Conservation (phyloP, 2,888 invertebrate species). For the Cactoblastis cactorum region DNA sequence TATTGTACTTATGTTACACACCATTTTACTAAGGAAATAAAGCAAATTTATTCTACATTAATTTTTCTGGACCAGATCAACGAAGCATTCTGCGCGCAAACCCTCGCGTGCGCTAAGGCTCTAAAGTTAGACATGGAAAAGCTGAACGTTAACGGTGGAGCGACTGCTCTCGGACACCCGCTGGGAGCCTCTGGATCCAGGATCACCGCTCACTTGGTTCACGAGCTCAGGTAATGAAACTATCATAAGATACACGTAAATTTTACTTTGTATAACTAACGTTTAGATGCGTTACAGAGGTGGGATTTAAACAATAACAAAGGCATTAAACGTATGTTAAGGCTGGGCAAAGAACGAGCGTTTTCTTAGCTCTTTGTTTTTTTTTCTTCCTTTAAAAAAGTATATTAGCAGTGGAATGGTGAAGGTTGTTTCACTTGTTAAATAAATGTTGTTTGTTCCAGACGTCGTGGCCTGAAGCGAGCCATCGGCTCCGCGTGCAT, state of each 20-base stretch:
- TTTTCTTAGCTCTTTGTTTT: too few relatives aligned
- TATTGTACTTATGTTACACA: too few relatives aligned
- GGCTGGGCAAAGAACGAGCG: too few relatives aligned
- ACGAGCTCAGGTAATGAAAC: conserved; percentile 87
- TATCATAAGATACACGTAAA: too few relatives aligned
- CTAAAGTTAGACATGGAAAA: conserved; percentile 91
- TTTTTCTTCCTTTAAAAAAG: too few relatives aligned
- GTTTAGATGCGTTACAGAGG: too few relatives aligned
- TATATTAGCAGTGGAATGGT: too few relatives aligned
- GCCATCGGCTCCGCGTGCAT: conserved; percentile 98
- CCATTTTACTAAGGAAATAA: too few relatives aligned
- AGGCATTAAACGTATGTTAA: too few relatives aligned
- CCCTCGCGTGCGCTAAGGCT: conserved; percentile 93
- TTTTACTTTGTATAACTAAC: too few relatives aligned
- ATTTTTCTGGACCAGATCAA: conserved; percentile 97
- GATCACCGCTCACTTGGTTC: conserved; percentile 93
- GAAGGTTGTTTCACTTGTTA: too few relatives aligned
- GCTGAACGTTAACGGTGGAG: conserved; percentile 97
- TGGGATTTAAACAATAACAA: too few relatives aligned
- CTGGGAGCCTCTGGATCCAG: conserved; percentile 96
- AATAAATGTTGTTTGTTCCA: conserved; percentile 40
- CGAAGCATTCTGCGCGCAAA: conserved; percentile 98
- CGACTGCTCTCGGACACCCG: conserved; percentile 98
- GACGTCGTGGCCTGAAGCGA: conserved; percentile 89
- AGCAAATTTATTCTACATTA: not conserved